Conservation (phyloP, 1,140 invertebrate genomes). For the Macrostomum lignano region DNA sequence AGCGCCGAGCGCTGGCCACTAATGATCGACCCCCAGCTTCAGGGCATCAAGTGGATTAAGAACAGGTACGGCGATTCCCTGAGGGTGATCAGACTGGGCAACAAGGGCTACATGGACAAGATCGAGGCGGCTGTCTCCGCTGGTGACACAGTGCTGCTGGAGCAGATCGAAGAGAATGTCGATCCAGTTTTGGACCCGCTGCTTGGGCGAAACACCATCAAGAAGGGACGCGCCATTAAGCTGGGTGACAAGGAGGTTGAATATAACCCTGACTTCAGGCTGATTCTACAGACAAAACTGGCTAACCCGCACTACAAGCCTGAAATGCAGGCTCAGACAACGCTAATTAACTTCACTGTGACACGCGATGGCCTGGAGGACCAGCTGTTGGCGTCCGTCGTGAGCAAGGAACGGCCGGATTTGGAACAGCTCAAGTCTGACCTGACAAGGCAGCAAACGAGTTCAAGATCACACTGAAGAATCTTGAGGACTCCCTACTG, state of each 20-base stretch:
- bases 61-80: conserved; percentile 48
- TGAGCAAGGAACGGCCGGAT: conserved; percentile 76
- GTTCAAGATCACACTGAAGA: conserved; percentile 74
- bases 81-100: conserved; percentile 52
- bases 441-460: conserved; percentile 79
- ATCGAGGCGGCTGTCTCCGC: conserved; percentile 54
- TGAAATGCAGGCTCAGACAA: conserved; percentile 88
- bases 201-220: conserved; percentile 63
- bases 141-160: conserved; percentile 54
- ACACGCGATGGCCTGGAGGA: conserved; percentile 84
- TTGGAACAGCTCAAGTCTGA: conserved; percentile 70
- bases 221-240: conserved; percentile 70
- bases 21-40: conserved; percentile 65
- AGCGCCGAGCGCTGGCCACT: conserved; percentile 78
- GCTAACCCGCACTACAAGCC: conserved; percentile 91
- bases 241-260: conserved; percentile 85
- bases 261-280: conserved; percentile 53
- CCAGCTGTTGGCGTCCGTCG: conserved; percentile 77
- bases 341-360: conserved; percentile 82
- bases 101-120: conserved; percentile 59
- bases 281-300: conserved; percentile 78
- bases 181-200: conserved; percentile 76
- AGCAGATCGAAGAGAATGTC: conserved; percentile 71
- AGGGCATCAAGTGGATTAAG: conserved; percentile 57
- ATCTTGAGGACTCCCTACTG: conserved; percentile 62